Evolutionary conservation across 1,140 invertebrate genomes (phyloP).

Genomic region (Listronotus bonariensis): DNA sequence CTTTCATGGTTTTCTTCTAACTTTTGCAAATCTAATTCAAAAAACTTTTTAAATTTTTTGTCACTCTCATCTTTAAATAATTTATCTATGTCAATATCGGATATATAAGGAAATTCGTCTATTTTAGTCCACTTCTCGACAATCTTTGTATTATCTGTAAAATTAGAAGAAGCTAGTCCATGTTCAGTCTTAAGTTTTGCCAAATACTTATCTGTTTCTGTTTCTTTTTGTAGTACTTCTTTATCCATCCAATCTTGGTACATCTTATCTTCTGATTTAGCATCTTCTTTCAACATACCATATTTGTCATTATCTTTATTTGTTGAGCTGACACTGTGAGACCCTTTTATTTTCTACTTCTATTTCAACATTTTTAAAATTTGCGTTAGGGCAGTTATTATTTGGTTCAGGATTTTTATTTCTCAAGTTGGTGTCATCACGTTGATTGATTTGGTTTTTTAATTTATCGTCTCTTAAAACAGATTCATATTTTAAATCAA

Average conservation of each 20-base stretch:
- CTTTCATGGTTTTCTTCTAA: neutral
- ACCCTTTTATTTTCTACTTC: neutral
- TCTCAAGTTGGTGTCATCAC: neutral
- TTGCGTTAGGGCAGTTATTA: neutral
- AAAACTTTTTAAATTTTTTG: conserved; percentile 42
- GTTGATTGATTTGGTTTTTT: neutral
- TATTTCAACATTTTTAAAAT: neutral
- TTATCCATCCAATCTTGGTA: conserved; percentile 9
- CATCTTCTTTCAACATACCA: neutral
- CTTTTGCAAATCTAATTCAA: conserved; percentile 19
- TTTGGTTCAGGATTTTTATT: conserved; percentile 11
- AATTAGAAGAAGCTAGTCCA: conserved; percentile 19
- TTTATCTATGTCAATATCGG: conserved; percentile 41
- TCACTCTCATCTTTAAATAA: conserved; percentile 41
- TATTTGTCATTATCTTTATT: conserved; percentile 1
- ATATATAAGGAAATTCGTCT: conserved; percentile 38
- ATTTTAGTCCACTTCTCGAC: conserved; percentile 32
- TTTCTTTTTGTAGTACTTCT: conserved; percentile 28
- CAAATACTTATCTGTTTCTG: conserved; percentile 37
- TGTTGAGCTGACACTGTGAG: no score
- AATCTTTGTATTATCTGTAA: conserved; percentile 40
- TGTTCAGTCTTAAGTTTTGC: conserved; percentile 38
- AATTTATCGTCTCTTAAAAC: conserved; percentile 11
- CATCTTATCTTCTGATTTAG: neutral
- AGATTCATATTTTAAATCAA: conserved; percentile 40